Evolutionary conservation across 2,888 invertebrate genomes (phyloP), one percentile per base, ranked within the genome.

Genomic region (Orchestes rusci): DNA sequence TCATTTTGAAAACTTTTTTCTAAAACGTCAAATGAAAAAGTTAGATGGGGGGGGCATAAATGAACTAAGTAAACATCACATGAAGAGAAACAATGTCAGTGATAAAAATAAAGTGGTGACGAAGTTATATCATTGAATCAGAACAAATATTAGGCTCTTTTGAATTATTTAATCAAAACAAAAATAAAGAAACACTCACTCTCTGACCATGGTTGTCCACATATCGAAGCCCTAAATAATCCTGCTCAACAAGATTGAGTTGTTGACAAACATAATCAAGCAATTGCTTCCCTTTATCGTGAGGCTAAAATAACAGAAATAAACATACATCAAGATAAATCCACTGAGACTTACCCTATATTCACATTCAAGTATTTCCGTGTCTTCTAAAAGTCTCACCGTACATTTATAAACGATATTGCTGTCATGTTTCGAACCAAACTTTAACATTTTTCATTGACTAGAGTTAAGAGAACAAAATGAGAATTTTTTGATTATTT

Each of bases 221-320:
- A 79, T 87, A 94, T 52, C 93, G 80, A 53, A 94, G 76, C 8
- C 94, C 94, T 69, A 95, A 91, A 70, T 93, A 94, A 71, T 95
- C 94, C 61, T 87, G 90, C 72, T 94, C 94, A 51, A 86, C 77
- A 54, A 95, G 80, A 71, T 90, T 89, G 59, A 94, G 73, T 67
- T 90, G 86, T 64, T 87, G 84, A 70, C 92, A 94, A 53, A 92
- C 84, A 73, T 87, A 83, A 65, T 93, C 92, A 65, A 94, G 73
- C 57, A 95, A 75, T 70, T 82, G 86, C 70, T 85, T 86, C 51
- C 93, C 92, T 70, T 90, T 92, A 66, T 89, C 84, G 68, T 87
- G 84, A 56, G 84, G 82, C 91, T 90, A 71, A 41, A 78, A 79
- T 52, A 56, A 36, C 57, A 44, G 7, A 18, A 27, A 18, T 20